Conservation (phyloP, 35 echinoderm and acorn worm genomes). For the Ptychodera flava region DNA sequence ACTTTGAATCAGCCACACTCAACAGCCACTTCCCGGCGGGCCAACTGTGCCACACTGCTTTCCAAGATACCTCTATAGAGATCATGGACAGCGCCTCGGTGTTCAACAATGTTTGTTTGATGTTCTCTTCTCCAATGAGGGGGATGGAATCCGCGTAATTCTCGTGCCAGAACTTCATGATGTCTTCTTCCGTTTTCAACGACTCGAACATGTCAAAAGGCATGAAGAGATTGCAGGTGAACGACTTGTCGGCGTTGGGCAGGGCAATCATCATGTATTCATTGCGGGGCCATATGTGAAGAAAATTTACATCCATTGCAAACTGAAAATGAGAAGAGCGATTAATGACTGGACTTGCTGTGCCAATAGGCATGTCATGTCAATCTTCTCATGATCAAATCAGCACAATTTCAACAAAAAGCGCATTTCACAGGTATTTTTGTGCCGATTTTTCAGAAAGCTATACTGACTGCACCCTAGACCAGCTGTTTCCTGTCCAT, state of each 20-base stretch:
- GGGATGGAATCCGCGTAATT: constrained; percentile 69
- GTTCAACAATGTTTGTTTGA: constrained; percentile 45
- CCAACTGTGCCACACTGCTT: too few relatives aligned
- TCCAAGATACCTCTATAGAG: constrained; percentile 53
- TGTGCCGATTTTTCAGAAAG: neutral
- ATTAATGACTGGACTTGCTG: neutral
- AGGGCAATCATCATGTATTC: constrained; percentile 95
- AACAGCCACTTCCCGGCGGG: too few relatives aligned
- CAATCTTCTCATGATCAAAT: too few relatives aligned
- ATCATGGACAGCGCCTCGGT: constrained; percentile 63
- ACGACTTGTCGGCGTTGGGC: constrained; percentile 76
- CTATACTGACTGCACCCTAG: neutral
- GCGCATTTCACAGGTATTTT: too few relatives aligned
- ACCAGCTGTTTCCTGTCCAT: too few relatives aligned
- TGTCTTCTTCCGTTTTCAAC: constrained; percentile 24
- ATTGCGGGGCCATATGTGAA: constrained; percentile 92
- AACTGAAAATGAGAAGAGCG: constrained; percentile 26
- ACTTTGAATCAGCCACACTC: too few relatives aligned
- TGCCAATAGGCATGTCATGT: neutral
- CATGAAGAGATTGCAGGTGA: constrained; percentile 84
- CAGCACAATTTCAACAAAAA: too few relatives aligned
- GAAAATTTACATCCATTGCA: constrained; percentile 51
- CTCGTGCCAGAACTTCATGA: constrained; percentile 53
- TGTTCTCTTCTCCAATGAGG: constrained; percentile 57
- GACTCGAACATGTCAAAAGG: constrained; percentile 64